phyloP scores from a whole-genome alignment of 2,888 invertebrate genomes.

The Physocephala rufipes region DNA sequence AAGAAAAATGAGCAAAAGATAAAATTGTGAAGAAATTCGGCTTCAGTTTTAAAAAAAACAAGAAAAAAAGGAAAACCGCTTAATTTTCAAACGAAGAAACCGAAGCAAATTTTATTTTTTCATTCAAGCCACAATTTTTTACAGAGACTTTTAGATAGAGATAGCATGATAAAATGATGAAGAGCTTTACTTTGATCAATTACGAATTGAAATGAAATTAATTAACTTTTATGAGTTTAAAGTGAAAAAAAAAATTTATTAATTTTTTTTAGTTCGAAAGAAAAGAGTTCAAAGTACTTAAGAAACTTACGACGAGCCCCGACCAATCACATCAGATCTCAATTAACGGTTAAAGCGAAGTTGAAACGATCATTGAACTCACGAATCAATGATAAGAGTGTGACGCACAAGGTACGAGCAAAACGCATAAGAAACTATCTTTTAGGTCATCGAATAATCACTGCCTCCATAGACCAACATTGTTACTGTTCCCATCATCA shows the following conservation, averaged over 20 bases:
- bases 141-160: background rate
- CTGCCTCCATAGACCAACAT: no score
- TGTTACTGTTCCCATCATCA: no score
- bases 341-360: background rate
- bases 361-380: no score
- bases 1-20: background rate
- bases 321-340: no score
- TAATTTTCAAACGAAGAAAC: background rate
- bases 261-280: background rate
- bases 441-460: no score
- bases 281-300: constrained; percentile 7
- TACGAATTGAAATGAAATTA: background rate
- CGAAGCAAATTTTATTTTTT: background rate
- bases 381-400: no score
- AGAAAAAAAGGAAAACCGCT: constrained; percentile 10
- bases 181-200: background rate
- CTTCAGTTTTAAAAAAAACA: no score
- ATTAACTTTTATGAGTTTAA: background rate
- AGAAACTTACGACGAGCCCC: background rate
- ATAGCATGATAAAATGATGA: background rate
- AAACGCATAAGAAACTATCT: no score
- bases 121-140: background rate
- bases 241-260: background rate
- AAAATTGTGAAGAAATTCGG: no score
- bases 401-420: no score